Evolutionary conservation across 2,797 vertebrate species (phyloP).

Genomic region (Sebastes iracundus): DNA sequence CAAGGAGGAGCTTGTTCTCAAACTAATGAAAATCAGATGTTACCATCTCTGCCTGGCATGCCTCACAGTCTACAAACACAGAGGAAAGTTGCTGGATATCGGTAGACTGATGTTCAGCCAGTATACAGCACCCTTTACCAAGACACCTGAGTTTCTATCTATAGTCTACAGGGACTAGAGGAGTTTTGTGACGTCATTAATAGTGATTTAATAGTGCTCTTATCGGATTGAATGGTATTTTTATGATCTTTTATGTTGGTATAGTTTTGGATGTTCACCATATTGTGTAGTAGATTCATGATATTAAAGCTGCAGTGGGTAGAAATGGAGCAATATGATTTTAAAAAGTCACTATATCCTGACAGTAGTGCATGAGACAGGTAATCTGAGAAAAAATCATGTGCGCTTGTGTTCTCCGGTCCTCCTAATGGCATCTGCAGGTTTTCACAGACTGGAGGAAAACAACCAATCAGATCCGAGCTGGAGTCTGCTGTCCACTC

Average conservation of each 20-base stretch:
- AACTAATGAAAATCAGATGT: conserved; percentile 81
- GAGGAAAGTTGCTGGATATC: not conserved
- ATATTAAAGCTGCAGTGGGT: not conserved
- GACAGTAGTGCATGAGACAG: no score
- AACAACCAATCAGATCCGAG: no score
- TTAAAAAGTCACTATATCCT: no score
- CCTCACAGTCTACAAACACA: conserved; percentile 1
- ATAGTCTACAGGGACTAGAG: not conserved
- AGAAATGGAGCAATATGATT: no score
- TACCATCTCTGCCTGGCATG: conserved; percentile 35
- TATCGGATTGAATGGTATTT: not conserved
- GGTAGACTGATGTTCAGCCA: not conserved
- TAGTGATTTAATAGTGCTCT: not conserved
- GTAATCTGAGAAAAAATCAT: no score
- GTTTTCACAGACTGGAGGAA: no score
- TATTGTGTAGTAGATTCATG: not conserved
- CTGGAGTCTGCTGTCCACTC: no score
- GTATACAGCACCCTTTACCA: not conserved
- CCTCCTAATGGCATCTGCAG: no score
- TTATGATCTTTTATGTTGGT: not conserved
- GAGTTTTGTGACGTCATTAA: not conserved
- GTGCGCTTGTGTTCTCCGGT: no score
- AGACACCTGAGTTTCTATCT: not conserved
- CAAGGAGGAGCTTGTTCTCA: conserved; percentile 54
- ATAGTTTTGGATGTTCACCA: not conserved